Conservation (phyloP, 1,140 invertebrate species). For the Drosophila parvula region DNA sequence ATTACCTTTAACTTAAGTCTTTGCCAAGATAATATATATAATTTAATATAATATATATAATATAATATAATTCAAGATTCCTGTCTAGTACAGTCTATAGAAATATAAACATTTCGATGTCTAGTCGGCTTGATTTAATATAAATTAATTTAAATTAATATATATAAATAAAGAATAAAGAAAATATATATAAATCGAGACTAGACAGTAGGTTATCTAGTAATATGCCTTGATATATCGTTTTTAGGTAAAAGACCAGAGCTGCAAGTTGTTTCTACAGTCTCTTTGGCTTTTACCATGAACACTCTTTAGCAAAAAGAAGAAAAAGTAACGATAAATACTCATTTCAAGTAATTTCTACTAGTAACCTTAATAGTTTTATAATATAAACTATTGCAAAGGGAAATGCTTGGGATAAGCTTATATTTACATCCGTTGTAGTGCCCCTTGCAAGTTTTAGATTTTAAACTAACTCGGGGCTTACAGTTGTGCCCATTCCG, state of each 20-base stretch:
- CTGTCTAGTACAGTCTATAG: not conserved
- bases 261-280: fast-evolving
- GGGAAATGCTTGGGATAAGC: not conserved
- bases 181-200: not conserved
- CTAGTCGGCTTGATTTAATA: not conserved
- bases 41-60: too few species aligned
- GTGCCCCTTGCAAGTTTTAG: constrained; percentile 10
- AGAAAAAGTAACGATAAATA: not conserved
- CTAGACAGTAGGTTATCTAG: too few species aligned
- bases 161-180: too few species aligned
- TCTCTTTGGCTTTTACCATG: not conserved
- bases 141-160: too few species aligned
- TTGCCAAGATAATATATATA: too few species aligned
- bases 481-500: constrained; percentile 18
- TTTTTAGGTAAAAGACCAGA: not conserved
- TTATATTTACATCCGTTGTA: not conserved
- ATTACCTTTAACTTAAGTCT: not conserved
- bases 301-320: not conserved
- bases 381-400: not conserved
- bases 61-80: not conserved
- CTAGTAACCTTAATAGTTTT: not conserved
- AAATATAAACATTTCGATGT: not conserved
- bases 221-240: not conserved
- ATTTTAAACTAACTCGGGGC: not conserved
- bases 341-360: not conserved